phyloP scores from a whole-genome alignment of 2,113 vertebrate species.

The Myotis yumanensis region DNA sequence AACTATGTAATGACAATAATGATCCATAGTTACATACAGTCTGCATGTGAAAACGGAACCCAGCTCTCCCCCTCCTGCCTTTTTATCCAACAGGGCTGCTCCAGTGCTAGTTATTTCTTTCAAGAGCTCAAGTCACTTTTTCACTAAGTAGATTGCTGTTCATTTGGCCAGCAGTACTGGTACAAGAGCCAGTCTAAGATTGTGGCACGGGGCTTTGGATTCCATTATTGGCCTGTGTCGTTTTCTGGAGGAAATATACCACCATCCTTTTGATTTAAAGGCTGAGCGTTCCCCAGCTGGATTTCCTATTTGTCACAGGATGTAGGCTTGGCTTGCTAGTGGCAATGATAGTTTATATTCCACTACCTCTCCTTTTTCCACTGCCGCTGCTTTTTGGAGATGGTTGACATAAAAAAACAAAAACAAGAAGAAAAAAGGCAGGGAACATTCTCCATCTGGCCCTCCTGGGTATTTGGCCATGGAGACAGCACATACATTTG shows the following conservation, averaged over 20 bases:
- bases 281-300: neutral
- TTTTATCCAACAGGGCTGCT: neutral
- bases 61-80: neutral
- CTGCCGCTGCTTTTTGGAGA: neutral
- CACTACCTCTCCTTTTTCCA: neutral
- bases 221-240: neutral
- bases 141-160: slow-evolving; percentile 43
- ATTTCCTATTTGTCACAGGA: neutral
- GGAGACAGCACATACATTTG: neutral
- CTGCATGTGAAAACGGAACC: neutral
- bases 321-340: neutral
- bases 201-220: slow-evolving; percentile 28
- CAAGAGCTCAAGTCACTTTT: slow-evolving; percentile 45
- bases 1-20: neutral
- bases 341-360: neutral
- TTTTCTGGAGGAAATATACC: slow-evolving; percentile 51
- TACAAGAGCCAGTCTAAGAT: slow-evolving; percentile 52
- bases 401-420: neutral
- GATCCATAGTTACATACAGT: neutral
- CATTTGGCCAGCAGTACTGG: neutral
- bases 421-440: neutral
- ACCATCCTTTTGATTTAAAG: slow-evolving; percentile 28
- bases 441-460: neutral
- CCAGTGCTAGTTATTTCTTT: slow-evolving; percentile 52
- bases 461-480: slow-evolving; percentile 26